Conservation (phyloP, 2,888 invertebrate genomes). For the Eupithecia vulgata region DNA sequence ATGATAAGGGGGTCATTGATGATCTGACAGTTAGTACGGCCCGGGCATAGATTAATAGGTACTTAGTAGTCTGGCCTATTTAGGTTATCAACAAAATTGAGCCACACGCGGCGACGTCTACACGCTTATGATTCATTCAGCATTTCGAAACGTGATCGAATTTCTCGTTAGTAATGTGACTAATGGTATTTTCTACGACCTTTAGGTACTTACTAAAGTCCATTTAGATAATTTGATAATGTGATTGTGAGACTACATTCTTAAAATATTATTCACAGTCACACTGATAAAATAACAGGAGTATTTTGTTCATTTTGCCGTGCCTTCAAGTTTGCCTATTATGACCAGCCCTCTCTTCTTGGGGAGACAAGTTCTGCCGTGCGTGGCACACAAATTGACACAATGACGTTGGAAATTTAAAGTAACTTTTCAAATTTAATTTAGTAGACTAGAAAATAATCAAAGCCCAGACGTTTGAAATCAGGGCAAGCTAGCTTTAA, state of each 20-base stretch:
- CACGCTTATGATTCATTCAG: constrained; percentile 45
- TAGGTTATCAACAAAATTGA: constrained; percentile 50
- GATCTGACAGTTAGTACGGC: constrained; percentile 25
- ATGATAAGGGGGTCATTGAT: constrained; percentile 37
- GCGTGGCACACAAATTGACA: too few species aligned
- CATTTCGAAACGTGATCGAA: constrained; percentile 32
- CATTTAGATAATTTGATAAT: not conserved
- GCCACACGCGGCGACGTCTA: constrained; percentile 23
- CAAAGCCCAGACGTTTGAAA: not conserved
- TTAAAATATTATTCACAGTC: not conserved
- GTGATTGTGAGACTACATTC: not conserved
- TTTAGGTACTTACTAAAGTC: not conserved
- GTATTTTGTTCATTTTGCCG: not conserved
- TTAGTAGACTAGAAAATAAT: not conserved
- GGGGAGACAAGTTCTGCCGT: too few species aligned
- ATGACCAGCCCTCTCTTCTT: too few species aligned
- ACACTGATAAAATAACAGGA: not conserved
- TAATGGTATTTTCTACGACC: constrained; percentile 20
- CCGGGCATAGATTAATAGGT: not conserved
- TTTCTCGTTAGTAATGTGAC: constrained; percentile 26
- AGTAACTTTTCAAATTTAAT: too few species aligned
- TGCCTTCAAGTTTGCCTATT: too few species aligned
- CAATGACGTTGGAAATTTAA: too few species aligned
- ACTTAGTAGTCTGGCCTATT: constrained; percentile 48
- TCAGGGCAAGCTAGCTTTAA: not conserved